Evolutionary conservation across 1,140 invertebrate species (phyloP).

Genomic region (Drosophila sulfurigaster): DNA sequence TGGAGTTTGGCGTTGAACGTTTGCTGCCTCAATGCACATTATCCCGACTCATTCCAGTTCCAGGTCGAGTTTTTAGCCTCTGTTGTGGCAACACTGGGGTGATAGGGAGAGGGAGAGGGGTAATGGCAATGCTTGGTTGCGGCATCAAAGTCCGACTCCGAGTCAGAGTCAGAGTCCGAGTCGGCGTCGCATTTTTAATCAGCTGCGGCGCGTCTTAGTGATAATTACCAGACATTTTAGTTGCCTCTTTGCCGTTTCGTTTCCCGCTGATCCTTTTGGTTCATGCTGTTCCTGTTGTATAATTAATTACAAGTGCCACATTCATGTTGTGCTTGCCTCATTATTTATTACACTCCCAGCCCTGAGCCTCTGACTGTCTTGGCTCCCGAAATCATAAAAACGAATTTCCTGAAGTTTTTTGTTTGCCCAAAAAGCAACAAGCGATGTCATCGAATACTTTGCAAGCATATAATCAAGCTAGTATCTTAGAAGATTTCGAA

Average conservation of each 20-base stretch:
- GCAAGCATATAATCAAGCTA: too few relatives aligned
- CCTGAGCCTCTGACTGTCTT: neutral
- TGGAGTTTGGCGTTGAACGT: constrained; percentile 30
- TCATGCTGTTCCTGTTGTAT: constrained; percentile 31
- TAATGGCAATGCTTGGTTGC: too few relatives aligned
- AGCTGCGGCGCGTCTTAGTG: constrained; percentile 72
- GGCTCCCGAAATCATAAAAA: neutral
- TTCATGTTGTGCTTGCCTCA: constrained; percentile 50
- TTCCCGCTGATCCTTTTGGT: neutral
- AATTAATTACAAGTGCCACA: constrained; percentile 67
- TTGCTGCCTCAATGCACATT: constrained; percentile 28
- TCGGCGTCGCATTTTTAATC: constrained; percentile 79
- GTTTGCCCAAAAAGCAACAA: neutral
- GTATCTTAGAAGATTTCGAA: too few relatives aligned
- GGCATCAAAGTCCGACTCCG: too few relatives aligned
- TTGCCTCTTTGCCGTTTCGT: constrained; percentile 34
- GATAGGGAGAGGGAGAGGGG: too few relatives aligned
- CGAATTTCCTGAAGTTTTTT: constrained; percentile 42
- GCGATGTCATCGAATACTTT: too few relatives aligned
- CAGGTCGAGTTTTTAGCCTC: neutral
- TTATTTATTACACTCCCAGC: constrained; percentile 56
- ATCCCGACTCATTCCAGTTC: constrained; percentile 1
- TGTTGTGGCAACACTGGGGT: too few relatives aligned
- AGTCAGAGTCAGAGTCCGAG: constrained; percentile 1
- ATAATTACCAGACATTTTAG: constrained; percentile 78